Base-by-base conservation (phyloP, 1,140 invertebrate species). In the Heliconius congener region DNA sequence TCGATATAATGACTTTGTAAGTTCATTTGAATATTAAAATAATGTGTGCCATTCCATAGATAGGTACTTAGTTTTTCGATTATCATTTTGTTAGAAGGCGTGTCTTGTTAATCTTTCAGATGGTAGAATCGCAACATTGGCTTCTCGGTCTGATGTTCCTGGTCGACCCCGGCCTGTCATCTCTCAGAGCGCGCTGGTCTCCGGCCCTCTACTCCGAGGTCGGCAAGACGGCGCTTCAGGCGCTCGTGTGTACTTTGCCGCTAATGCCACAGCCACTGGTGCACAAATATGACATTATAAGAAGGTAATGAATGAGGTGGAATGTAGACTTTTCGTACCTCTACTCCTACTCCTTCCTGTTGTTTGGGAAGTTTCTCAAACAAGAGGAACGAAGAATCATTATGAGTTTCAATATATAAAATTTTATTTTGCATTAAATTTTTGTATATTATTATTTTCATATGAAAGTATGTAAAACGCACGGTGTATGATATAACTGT, bases 111-210 rank as follows among this genome's bases (percentile, higher is more conserved):
- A 55, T 71, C 23, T 85, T 84, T 37, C 74, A 93, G 91, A 85
- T 91, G 86, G 80, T 90, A 2, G 87, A 88, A 80, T 83, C 83
- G 3, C 83, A 85, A 9, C 37, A 87, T 50, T 94, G 90, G 90
- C 70, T 94, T 13, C 37, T 90, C 8, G 92, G 92, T 6, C 75
- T 94, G n/a, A 89, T 92, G 88, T 92, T 88, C 55, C 50, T 94
- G 19, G 27, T 93, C 50, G 91, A 93, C 71, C 90, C 90, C 13
- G 86, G 84, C 0, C 83, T 92, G 0, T 86, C 85, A 30, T 75
- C 74, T 13, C 83, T 92, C 4, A 81, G 91, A 71, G 78, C 87
- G 0, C 81, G 66, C 2, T 94, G 92, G 92, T 87, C 90, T 0
- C 81, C 85, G 1, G 46, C 88, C 0, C 85, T 92, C 0, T 94